Evolutionary conservation across 2,888 invertebrate genomes (phyloP), one percentile per base, ranked within the genome.

Genomic region (Tanypteryx hageni): DNA sequence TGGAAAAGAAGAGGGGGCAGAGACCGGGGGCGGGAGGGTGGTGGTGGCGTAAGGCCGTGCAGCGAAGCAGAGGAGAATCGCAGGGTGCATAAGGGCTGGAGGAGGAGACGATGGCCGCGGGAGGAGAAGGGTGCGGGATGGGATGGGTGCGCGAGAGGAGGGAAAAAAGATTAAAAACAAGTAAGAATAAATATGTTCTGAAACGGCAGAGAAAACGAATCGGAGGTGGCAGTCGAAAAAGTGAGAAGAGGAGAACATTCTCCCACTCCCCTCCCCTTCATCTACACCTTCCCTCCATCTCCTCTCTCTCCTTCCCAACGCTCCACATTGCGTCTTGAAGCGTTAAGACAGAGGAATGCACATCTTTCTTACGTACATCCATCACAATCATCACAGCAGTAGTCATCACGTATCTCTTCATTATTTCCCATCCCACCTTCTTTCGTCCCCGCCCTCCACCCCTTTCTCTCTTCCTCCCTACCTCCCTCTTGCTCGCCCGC

Each of bases 371-470:
- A 89, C 64, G 64, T 64, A 31, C 61, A 61, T 86, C 86, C 86
- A 86, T 86, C 86, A 64, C 89, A 89, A 89, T 83, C 83, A 83
- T 83, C 56, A 57, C 83, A n/a, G 56, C 83, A 16, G 83, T 83
- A 83, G 83, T 56, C 83, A 83, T 83, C 83, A 83, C 83, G 83
- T 89, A 89, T 89, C 89, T 89, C 89, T 89, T 89, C 89, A 68
- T 89, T 89, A 64, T 68, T 64, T 64, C 59, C 27, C 86, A 86
- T 22, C 14, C 22, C 89, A 31, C 58, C 31, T 31, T 31, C 86
- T 44, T 82, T 44, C 31, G 44, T 82, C 82, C 82, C 31, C 27
- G 81, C 27, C 82, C 82, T 44, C 44, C 44, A 44, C 44, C 44
- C 44, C 44, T 44, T 44, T 44, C 44, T 44, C 44, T 44, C 31